These are phyloP conservation scores for Meteorus cinctellus DNA, from an alignment of 2,888 invertebrate genomes.

Conservation along the genomic window DNA sequence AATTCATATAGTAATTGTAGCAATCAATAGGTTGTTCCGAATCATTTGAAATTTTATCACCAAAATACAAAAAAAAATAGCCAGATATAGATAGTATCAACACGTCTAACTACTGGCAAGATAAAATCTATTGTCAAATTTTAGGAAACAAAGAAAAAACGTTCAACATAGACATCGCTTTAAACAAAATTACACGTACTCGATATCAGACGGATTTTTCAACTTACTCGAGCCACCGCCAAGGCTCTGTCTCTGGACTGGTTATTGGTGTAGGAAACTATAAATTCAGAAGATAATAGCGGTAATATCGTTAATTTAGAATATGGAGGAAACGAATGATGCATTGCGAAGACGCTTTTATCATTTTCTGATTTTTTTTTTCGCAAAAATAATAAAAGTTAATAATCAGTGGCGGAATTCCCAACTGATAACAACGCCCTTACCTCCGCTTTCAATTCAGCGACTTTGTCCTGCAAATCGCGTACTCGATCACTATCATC, in stretches of 20 bases:
- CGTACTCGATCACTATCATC: constrained; percentile 90
- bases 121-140: constrained; percentile 7
- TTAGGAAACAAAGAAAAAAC: constrained; percentile 33
- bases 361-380: neutral
- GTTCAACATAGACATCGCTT: constrained; percentile 8
- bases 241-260: constrained; percentile 91
- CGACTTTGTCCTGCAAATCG: constrained; percentile 93
- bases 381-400: constrained; percentile 2
- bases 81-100: neutral
- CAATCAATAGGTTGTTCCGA: neutral
- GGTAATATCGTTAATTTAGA: constrained; percentile 36
- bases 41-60: neutral
- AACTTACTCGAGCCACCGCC: constrained; percentile 93
- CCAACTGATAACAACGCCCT: constrained; percentile 49
- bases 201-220: constrained; percentile 45
- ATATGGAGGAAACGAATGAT: constrained; percentile 36
- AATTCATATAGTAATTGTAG: neutral
- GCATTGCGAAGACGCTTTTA: constrained; percentile 18
- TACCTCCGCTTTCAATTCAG: constrained; percentile 95
- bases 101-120: constrained; percentile 34
- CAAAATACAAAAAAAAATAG: neutral
- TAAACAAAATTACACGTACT: constrained; percentile 44
- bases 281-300: constrained; percentile 72
- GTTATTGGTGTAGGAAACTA: constrained; percentile 92
- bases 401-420: constrained; percentile 26